These are phyloP conservation scores for Eulemur rubriventer DNA, from an alignment of 2,797 vertebrate genomes.

Conservation along the genomic window DNA sequence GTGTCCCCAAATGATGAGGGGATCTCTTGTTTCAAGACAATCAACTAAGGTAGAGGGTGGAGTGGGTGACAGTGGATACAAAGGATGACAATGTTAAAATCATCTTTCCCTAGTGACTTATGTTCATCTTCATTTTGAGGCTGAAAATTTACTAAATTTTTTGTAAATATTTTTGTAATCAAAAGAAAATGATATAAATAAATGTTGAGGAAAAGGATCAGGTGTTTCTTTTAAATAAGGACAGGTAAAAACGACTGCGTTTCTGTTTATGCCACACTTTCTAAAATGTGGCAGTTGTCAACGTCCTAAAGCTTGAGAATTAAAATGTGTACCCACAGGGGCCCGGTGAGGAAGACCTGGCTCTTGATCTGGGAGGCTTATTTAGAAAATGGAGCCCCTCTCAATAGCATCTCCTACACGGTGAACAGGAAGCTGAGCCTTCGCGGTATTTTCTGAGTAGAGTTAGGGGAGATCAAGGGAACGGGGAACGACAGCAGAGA, in stretches of 20 bases:
- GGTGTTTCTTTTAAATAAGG: background rate
- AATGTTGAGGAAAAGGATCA: background rate
- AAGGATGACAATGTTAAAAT: background rate
- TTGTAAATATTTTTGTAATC: slow-evolving; percentile 17
- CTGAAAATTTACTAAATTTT: background rate
- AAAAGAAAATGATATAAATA: slow-evolving; percentile 26
- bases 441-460: slow-evolving; percentile 40
- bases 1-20: background rate
- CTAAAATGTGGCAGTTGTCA: background rate
- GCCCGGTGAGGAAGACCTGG: background rate
- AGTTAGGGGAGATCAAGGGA: slow-evolving; percentile 64
- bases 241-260: background rate
- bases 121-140: background rate
- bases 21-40: background rate
- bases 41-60: background rate
- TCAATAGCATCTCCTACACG: background rate
- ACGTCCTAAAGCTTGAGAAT: background rate
- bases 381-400: slow-evolving; percentile 20
- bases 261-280: background rate
- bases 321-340: background rate
- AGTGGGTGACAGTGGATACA: background rate
- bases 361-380: background rate
- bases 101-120: background rate
- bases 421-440: slow-evolving; percentile 16
- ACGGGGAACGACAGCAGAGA: slow-evolving; percentile 55